Base-by-base conservation (phyloP, 2,888 invertebrate genomes). In the Strigamia crassipes region DNA sequence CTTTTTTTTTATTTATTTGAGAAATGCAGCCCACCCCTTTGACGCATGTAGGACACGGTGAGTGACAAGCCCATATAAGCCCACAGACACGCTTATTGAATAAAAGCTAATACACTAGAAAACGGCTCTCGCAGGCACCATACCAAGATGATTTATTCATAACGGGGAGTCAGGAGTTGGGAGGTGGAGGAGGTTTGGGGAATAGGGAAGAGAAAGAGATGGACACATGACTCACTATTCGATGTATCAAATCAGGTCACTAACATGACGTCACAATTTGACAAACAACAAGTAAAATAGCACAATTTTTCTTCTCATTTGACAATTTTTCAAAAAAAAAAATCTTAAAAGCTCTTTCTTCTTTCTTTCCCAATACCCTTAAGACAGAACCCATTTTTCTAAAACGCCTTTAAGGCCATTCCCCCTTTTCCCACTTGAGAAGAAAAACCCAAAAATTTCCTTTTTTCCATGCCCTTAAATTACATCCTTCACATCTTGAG, bases 81-180 rank as follows among this genome's bases (percentile, higher is more conserved):
- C 73, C 73, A 73, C 73, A 27, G 27, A 73, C 73, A 73, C 73
- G 73, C 73, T 73, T 73, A 73, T 73, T 73, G 73, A 73, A 73
- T 73, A 73, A 73, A 73, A 73, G 73, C 73, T 73, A 73, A 73
- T 73, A 73, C 73, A 73, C 27, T 73, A 73, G 73, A 73, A 73
- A 73, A 73, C 73, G 73, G 73, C 73, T 73, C 73, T 73, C 73
- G 73, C 73, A 73, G 73, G 73, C 73, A 73, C 73, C 73, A 73
- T 73, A 73, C 27, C 73, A 73, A 73, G 73, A 73, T 73, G 73
- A 73, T 73, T 73, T 73, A 73, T 73, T 73, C 73, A 73, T 73
- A 73, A 73, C 73, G 73, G 73, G 73, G 73, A 73, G 73, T 73
- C 73, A 31, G 73, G 27, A 73, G 27, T 27, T 5, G 27, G 13